Evolutionary conservation across 2,888 invertebrate species (phyloP), one percentile per base, ranked within the genome.

Genomic region (Drosophila pseudotakahashii): DNA sequence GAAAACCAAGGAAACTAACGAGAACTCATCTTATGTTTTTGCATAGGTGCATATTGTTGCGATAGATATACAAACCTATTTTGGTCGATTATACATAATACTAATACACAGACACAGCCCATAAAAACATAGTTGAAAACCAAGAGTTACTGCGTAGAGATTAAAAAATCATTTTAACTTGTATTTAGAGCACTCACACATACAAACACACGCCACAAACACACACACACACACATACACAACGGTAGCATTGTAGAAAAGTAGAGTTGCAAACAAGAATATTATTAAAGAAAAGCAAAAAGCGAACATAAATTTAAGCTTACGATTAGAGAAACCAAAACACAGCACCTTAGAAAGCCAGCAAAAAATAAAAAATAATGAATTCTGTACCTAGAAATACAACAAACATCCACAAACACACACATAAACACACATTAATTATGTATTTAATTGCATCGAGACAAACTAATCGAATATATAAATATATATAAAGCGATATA

Each of bases 331-430:
- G 30, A 60, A 50, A 50, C 42, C 7, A 44, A 69, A 44, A 69
- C 72, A 73, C 55, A 82, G 83, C 84, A 89, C 77, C 76, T 74
- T 78, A 87, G 82, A 54, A 64, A 85, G 80, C 75, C 78, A 81
- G 89, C 82, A 87, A 85, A 81, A 81, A 77, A 19, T 42, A 42
- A 61, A 80, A 85, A 79, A 13, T 82, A 79, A 83, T 81, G 64
- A 82, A 89, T 90, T 89, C 89, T 85, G 89, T 89, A 90, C 89
- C 89, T 90, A 89, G 74, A 83, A 79, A 74, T 72, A 73, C 64
- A 75, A 73, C 50, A 59, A 57, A 62, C 39, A 67, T 16, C 47
- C 19, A 48, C 39, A 55, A n/a, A 71, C 34, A 81, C 7, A 69
- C 34, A 66, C 11, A 75, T 26, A 64, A 34, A 54, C 53, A 70